Evolutionary conservation across 1,140 invertebrate species (phyloP).

Genomic region (Drosophila melanogaster): DNA sequence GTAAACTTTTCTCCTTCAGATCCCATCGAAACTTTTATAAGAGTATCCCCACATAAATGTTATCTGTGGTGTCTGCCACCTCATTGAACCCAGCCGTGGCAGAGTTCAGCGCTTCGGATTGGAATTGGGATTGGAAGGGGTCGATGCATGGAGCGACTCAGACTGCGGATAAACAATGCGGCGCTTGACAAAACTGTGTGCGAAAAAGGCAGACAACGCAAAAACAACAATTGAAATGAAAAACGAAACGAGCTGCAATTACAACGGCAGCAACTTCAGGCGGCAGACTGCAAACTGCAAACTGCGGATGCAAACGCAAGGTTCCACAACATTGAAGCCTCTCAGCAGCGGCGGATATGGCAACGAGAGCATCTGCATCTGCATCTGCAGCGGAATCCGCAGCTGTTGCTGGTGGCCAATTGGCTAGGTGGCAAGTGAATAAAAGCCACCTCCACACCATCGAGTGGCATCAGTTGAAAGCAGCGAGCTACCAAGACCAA

Average conservation of each 20-base stretch:
- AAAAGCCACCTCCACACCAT: slow-evolving; percentile 62
- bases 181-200: slow-evolving; percentile 57
- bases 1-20: not conserved
- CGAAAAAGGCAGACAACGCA: slow-evolving; percentile 43
- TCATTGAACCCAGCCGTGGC: slow-evolving; percentile 40
- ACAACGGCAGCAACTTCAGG: slow-evolving; percentile 46
- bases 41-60: slow-evolving; percentile 1
- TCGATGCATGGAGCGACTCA: slow-evolving; percentile 42
- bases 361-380: slow-evolving; percentile 77
- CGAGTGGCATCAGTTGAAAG: slow-evolving; percentile 78
- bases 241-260: slow-evolving; percentile 67
- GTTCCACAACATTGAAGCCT: slow-evolving; percentile 52
- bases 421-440: slow-evolving; percentile 66
- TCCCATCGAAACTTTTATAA: not conserved
- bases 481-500: slow-evolving; percentile 47
- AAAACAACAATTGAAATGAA: slow-evolving; percentile 60
- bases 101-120: slow-evolving; percentile 46
- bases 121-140: slow-evolving; percentile 44
- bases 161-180: slow-evolving; percentile 52
- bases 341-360: slow-evolving; percentile 71
- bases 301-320: slow-evolving; percentile 68
- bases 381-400: slow-evolving; percentile 45
- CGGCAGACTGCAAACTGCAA: slow-evolving; percentile 25
- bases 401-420: slow-evolving; percentile 30
- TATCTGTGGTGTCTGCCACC: not conserved